Conservation (phyloP, 2,113 vertebrate species). For the Caloenas nicobarica region DNA sequence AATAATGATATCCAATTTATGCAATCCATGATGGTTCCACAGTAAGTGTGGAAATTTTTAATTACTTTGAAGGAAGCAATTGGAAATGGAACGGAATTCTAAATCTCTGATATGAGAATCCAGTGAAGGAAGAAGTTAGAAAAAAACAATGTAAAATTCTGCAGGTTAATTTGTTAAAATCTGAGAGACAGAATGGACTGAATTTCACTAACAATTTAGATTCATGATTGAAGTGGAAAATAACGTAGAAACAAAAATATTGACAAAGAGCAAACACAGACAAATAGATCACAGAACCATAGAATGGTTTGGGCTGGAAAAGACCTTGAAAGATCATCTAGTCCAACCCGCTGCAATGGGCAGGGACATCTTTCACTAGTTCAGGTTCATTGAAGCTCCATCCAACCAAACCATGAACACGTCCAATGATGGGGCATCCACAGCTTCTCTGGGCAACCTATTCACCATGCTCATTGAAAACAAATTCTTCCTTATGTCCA, state of each 20-base stretch:
- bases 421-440: not conserved
- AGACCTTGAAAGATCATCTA: not conserved
- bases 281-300: not conserved
- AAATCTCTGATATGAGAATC: not conserved
- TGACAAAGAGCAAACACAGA: not conserved
- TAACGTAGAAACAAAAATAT: not conserved
- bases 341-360: not conserved
- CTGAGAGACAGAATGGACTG: not conserved
- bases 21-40: not conserved
- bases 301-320: not conserved
- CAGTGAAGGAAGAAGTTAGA: not conserved
- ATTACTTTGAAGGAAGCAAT: not conserved
- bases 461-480: accelerated
- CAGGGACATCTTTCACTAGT: not conserved
- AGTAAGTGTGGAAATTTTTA: not conserved
- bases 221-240: not conserved
- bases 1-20: not conserved
- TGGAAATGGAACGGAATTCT: no score
- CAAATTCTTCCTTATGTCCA: not conserved
- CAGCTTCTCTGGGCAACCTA: not conserved
- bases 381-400: not conserved
- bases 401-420: not conserved
- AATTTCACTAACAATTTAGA: not conserved
- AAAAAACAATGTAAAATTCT: not conserved
- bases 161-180: not conserved